A percentile compares a stretch with the other conserved stretches of the same genome.
These are phyloP conservation scores for Acrobasis consociella DNA, from an alignment of 2,888 invertebrate species.

Conservation along the genomic window DNA sequence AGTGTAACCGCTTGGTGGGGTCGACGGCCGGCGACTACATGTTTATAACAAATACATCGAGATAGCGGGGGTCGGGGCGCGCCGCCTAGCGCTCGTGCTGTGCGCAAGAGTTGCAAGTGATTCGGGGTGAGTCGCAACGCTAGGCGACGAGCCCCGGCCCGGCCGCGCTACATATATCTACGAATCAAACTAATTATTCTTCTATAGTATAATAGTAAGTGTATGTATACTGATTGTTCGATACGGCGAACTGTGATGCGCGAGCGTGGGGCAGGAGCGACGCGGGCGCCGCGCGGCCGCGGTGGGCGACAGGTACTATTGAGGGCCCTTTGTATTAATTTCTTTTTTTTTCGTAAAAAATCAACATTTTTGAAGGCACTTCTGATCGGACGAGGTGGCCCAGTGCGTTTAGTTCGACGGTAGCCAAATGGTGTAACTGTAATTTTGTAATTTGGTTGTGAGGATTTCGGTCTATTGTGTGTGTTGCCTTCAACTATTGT, in stretches of 20 bases:
- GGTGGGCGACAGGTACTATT: conserved; percentile 91
- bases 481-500: conserved; percentile 92
- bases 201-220: conserved; percentile 81
- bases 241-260: conserved; percentile 62
- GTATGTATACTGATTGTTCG: conserved; percentile 74
- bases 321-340: conserved; percentile 92
- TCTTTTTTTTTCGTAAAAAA: conserved; percentile 91
- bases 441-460: conserved; percentile 49
- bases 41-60: conserved; percentile 82
- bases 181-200: conserved; percentile 82
- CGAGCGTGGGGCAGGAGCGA: conserved; percentile 47
- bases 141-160: conserved; percentile 46
- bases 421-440: conserved; percentile 50
- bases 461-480: conserved; percentile 66
- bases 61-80: conserved; percentile 53
- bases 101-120: neutral
- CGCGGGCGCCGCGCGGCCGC: conserved; percentile 73
- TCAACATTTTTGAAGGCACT: conserved; percentile 95
- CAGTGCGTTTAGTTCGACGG: conserved; percentile 86
- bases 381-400: conserved; percentile 97
- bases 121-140: conserved; percentile 17
- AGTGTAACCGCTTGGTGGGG: conserved; percentile 62
- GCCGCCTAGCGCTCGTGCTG: conserved; percentile 36
- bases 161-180: conserved; percentile 77
- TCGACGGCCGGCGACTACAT: conserved; percentile 72